Evolutionary conservation across 2,888 invertebrate genomes (phyloP).

Genomic region (Epinotia nisella): DNA sequence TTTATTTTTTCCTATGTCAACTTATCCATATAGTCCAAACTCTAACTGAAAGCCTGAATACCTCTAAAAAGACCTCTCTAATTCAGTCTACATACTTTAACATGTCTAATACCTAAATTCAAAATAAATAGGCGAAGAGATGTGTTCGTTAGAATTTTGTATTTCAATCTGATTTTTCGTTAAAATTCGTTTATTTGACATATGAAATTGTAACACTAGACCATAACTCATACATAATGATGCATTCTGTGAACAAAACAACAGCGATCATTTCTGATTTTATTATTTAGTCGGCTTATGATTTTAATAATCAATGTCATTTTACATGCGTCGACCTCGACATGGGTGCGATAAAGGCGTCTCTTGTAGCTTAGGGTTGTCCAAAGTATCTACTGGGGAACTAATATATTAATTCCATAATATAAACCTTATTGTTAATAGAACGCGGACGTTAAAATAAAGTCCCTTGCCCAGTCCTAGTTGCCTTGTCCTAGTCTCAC

Average conservation of each 20-base stretch:
- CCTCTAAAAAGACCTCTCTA: not conserved
- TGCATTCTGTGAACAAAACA: slow-evolving; percentile 12
- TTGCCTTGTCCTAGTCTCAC: too few relatives aligned
- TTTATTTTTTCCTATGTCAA: too few relatives aligned
- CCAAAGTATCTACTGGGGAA: not conserved
- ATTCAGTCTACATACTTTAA: not conserved
- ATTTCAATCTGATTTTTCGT: not conserved
- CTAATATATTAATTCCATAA: too few relatives aligned
- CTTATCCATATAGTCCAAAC: too few relatives aligned
- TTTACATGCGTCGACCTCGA: slow-evolving; percentile 41
- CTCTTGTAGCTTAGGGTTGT: slow-evolving; percentile 42
- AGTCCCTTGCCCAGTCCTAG: too few relatives aligned
- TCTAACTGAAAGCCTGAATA: too few relatives aligned
- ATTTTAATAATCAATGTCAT: slow-evolving; percentile 43
- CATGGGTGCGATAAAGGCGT: slow-evolving; percentile 42
- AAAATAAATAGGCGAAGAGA: too few relatives aligned
- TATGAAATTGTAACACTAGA: not conserved
- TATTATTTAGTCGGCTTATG: slow-evolving; percentile 30
- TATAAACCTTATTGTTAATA: too few relatives aligned
- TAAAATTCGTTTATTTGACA: not conserved
- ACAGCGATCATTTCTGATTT: slow-evolving; percentile 12
- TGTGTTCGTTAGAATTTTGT: too few relatives aligned
- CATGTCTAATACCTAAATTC: too few relatives aligned
- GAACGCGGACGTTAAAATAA: too few relatives aligned
- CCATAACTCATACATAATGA: slow-evolving; percentile 9